phyloP scores from a whole-genome alignment of 2,888 invertebrate species.

The Chouioia cunea region DNA sequence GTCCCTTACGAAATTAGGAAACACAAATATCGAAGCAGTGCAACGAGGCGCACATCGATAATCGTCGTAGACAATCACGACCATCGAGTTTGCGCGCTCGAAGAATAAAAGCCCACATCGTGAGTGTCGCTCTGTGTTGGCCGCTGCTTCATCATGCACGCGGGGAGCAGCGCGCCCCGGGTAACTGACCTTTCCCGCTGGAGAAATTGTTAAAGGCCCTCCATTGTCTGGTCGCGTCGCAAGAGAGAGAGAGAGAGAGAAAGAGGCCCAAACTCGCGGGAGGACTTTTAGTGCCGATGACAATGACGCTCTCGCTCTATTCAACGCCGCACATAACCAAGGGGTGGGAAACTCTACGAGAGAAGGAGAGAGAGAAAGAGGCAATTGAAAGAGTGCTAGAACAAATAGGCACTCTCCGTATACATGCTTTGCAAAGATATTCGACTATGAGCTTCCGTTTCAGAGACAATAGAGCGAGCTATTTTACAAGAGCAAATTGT shows the following conservation, averaged over 20 bases:
- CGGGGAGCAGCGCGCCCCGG: slow-evolving; percentile 2
- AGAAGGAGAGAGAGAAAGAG: background rate
- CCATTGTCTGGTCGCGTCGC: slow-evolving; percentile 9
- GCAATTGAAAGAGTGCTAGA: slow-evolving; percentile 9
- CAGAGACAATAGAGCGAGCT: no score
- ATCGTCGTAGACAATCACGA: no score
- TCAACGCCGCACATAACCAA: no score
- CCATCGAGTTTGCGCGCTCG: no score
- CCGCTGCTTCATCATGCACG: background rate
- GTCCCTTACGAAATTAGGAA: no score
- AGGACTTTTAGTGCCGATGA: background rate
- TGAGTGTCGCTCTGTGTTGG: background rate
- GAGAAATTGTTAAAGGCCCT: slow-evolving; percentile 23
- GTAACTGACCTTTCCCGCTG: slow-evolving; percentile 33
- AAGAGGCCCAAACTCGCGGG: background rate
- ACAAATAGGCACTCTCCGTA: slow-evolving; percentile 1
- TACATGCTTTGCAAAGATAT: no score
- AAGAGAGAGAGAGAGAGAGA: background rate
- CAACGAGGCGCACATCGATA: no score
- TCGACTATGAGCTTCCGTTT: no score
- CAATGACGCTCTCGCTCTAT: no score
- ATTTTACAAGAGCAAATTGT: no score
- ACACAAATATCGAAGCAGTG: no score
- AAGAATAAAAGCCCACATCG: slow-evolving; percentile 10
- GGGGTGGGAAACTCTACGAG: background rate